A percentile compares a stretch with the other conserved stretches of the same genome.
These are phyloP conservation scores for Sarotherodon lohbergeri DNA, from an alignment of 2,113 vertebrate genomes.

Conservation along the genomic window DNA sequence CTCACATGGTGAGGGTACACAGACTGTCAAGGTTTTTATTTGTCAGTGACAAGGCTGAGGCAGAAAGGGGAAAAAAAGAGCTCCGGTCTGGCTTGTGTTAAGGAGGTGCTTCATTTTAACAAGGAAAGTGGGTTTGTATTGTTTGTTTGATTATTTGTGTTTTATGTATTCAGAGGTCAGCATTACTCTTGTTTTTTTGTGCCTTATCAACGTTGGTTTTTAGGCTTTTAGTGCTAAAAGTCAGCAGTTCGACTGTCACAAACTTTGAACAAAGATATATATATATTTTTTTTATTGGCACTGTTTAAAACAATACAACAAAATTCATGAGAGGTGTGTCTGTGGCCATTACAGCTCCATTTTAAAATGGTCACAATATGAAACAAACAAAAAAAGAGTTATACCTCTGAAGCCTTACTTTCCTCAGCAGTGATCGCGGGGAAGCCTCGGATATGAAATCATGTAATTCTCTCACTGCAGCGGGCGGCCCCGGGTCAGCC, in stretches of 20 bases:
- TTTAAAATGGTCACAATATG: neutral
- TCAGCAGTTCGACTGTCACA: neutral
- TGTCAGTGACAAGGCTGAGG: conserved; percentile 50
- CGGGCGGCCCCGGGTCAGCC: neutral
- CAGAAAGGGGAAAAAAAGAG: neutral
- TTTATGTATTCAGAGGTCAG: conserved; percentile 29
- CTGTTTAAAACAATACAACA: neutral
- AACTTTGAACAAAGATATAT: neutral
- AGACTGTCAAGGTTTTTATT: conserved; percentile 58
- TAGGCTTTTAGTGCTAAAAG: conserved; percentile 10
- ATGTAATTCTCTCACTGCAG: neutral
- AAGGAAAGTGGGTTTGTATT: conserved; percentile 32
- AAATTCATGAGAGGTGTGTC: neutral
- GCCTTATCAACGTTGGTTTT: neutral
- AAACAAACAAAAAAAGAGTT: neutral
- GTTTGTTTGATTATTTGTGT: conserved; percentile 22
- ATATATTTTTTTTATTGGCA: neutral
- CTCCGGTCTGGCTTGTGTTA: conserved; percentile 24
- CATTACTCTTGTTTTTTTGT: conserved; percentile 17
- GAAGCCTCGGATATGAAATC: neutral
- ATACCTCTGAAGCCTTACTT: neutral
- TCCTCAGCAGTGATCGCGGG: neutral
- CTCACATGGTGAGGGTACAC: conserved; percentile 21
- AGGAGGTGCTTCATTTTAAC: conserved; percentile 46
- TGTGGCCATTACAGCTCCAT: neutral